These are phyloP conservation scores for Drosophila mayaguana DNA, from an alignment of 2,888 invertebrate genomes.

Conservation along the genomic window DNA sequence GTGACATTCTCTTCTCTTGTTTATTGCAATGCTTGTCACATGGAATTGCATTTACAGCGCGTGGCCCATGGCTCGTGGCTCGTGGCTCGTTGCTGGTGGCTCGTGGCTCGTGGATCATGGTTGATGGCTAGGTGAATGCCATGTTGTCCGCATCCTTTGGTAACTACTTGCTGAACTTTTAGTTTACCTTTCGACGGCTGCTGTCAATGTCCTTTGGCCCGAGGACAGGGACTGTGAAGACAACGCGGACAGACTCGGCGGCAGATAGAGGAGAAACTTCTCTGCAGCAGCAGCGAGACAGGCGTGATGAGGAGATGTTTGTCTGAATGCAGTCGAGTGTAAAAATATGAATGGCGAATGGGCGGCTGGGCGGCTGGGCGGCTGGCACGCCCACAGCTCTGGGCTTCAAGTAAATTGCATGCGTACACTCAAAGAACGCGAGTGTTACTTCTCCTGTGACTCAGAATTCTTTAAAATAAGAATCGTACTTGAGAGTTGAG, in stretches of 20 bases:
- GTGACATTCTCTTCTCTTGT: constrained; percentile 48
- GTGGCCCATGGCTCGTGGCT: constrained; percentile 25
- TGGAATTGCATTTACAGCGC: constrained; percentile 50
- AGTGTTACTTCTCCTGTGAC: not conserved
- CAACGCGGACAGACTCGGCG: not conserved
- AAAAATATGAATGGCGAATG: constrained; percentile 75
- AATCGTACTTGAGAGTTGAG: not conserved
- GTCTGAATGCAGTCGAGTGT: constrained; percentile 71
- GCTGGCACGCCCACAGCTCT: constrained; percentile 63
- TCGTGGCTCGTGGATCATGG: constrained; percentile 15
- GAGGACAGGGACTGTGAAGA: not conserved
- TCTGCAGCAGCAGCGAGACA: constrained; percentile 2
- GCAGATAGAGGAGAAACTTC: constrained; percentile 11
- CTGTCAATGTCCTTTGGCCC: constrained; percentile 75
- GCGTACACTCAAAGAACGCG: constrained; percentile 9
- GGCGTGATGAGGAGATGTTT: constrained; percentile 47
- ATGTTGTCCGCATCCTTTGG: constrained; percentile 54
- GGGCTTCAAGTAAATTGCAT: constrained; percentile 65
- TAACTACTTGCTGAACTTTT: constrained; percentile 59
- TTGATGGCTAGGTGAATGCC: constrained; percentile 30
- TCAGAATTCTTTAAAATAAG: not conserved
- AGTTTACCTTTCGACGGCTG: constrained; percentile 68
- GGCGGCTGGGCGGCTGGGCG: constrained; percentile 69
- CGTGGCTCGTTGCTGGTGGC: constrained; percentile 17
- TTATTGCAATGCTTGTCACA: constrained; percentile 69